Evolutionary conservation across 2,113 vertebrate species (phyloP), one percentile per base, ranked within the genome.

Genomic region (Alethe diademata): DNA sequence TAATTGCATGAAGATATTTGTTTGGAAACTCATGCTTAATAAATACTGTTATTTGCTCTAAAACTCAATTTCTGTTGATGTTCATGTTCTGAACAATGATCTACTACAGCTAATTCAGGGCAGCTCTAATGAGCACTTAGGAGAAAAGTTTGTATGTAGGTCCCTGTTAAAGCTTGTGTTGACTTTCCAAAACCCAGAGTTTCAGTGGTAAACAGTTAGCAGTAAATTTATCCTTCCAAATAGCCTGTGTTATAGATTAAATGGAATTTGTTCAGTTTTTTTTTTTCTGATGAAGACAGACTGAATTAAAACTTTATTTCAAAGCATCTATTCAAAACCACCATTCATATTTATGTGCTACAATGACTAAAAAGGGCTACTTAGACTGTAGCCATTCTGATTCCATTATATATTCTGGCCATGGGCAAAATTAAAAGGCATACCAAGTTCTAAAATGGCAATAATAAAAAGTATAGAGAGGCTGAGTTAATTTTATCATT

Each of bases 401-500:
- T 88, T 92, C 79, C 50, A 67, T 86, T 60, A 78, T 9, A 62
- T 51, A 76, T 22, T 57, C 67, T 60, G 29, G 26, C 38, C 35
- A 43, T 1, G 2, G 56, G 22, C 29, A 91, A 92, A 88, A 71
- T 62, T 83, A 80, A 86, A 92, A 88, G 26, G 26, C 51, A 81
- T 17, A 86, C 7, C 11, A 71, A 89, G 22, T 78, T 61, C 53
- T 82, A 91, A 78, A 86, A 78, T 45, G 31, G 54, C 25, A 72
- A 54, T 57, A 78, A 78, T 51, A 53, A 40, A 22, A 92, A 89
- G 33, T n/a, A 72, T 24, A 76, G 12, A 50, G 35, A 88, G 36
- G 35, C 26, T 81, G 87, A 70, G 61, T 80, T 94, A 94, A 94
- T 91, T 92, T 95, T 89, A 84, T 65, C 84, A 42, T 53, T 33